Evolutionary conservation across 2,888 invertebrate species (phyloP).

Genomic region (Hypolimnas misippus): DNA sequence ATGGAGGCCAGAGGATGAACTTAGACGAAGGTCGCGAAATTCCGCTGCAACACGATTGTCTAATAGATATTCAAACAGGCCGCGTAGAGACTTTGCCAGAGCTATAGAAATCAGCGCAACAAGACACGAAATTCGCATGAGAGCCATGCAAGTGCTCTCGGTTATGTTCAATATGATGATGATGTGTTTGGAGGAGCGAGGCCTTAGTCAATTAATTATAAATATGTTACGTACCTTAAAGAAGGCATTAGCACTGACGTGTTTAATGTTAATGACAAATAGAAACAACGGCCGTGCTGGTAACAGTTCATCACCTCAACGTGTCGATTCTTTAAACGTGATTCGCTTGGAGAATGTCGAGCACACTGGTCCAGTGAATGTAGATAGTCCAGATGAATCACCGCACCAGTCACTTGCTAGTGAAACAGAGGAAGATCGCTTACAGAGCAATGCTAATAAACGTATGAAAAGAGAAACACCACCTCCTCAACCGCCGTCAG

Average conservation of each 20-base stretch:
- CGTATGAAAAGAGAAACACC: slow-evolving; percentile 34
- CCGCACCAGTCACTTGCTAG: slow-evolving; percentile 43
- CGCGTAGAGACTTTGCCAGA: slow-evolving; percentile 65
- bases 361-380: slow-evolving; percentile 69
- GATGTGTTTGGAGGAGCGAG: slow-evolving; percentile 78
- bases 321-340: slow-evolving; percentile 65
- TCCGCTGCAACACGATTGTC: slow-evolving; percentile 53
- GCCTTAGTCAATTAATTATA: slow-evolving; percentile 74
- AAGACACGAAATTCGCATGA: slow-evolving; percentile 76
- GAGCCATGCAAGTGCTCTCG: slow-evolving; percentile 79
- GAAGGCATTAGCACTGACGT: slow-evolving; percentile 75
- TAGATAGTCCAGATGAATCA: slow-evolving; percentile 69
- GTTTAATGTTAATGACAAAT: slow-evolving; percentile 76
- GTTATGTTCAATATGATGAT: slow-evolving; percentile 83
- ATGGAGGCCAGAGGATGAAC: slow-evolving; percentile 68
- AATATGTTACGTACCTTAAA: slow-evolving; percentile 75
- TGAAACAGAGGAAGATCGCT: slow-evolving; percentile 47
- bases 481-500: slow-evolving; percentile 33
- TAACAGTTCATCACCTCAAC: slow-evolving; percentile 55
- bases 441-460: slow-evolving; percentile 44
- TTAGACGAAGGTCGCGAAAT: slow-evolving; percentile 61
- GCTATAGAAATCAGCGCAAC: slow-evolving; percentile 73
- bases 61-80: slow-evolving; percentile 57
- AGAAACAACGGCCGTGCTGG: slow-evolving; percentile 56
- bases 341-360: slow-evolving; percentile 73